phyloP scores from a whole-genome alignment of 2,888 invertebrate genomes.

The Rhorus exstirpatorius region DNA sequence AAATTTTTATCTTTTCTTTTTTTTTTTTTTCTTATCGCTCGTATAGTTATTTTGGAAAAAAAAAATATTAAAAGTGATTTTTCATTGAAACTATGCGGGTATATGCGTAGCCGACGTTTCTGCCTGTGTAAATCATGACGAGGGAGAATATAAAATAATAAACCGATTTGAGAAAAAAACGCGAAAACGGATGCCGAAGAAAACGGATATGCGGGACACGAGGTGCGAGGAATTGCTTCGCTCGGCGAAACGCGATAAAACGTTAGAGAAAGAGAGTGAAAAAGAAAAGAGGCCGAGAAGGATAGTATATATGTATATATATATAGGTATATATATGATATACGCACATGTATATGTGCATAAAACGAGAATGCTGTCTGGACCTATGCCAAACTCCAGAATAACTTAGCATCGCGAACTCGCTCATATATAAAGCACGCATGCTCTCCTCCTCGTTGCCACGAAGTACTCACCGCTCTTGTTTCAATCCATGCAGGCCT shows the following conservation, averaged over 20 bases:
- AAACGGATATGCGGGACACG: slow-evolving; percentile 49
- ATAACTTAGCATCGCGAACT: slow-evolving; percentile 74
- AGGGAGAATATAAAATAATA: slow-evolving; percentile 38
- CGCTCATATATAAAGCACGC: slow-evolving; percentile 63
- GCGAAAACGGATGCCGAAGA: slow-evolving; percentile 55
- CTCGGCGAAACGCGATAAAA: slow-evolving; percentile 42
- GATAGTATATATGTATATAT: slow-evolving; percentile 23
- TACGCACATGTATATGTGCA: slow-evolving; percentile 24
- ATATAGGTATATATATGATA: slow-evolving; percentile 10
- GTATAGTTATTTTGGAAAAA: background rate
- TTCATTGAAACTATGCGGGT: background rate
- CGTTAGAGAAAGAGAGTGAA: slow-evolving; percentile 36
- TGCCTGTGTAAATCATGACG: slow-evolving; percentile 38
- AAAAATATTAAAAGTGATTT: slow-evolving; percentile 2
- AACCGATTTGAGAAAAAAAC: slow-evolving; percentile 40
- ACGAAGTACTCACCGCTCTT: slow-evolving; percentile 19
- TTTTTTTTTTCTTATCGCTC: background rate
- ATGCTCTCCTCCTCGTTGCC: slow-evolving; percentile 35
- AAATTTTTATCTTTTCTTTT: background rate
- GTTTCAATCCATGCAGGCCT: slow-evolving; percentile 7
- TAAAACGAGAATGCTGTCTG: slow-evolving; percentile 70
- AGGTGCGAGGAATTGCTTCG: slow-evolving; percentile 48
- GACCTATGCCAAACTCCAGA: slow-evolving; percentile 76
- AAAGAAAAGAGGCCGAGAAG: slow-evolving; percentile 59
- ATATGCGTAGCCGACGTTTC: slow-evolving; percentile 7